Conservation (phyloP, 2,797 vertebrate species). For the Zenarchopterus dispar region DNA sequence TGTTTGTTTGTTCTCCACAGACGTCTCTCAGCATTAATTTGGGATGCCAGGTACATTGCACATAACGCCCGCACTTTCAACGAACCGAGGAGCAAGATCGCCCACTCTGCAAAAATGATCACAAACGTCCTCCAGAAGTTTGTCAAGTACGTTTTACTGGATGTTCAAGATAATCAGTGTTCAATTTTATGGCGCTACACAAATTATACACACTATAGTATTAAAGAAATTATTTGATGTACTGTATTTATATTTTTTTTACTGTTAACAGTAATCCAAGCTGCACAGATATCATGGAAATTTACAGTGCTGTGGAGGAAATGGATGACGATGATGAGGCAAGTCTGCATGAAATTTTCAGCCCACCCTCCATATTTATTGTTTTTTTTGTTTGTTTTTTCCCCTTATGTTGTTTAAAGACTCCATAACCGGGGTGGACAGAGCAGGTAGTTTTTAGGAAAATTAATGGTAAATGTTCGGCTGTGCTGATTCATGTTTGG, state of each 20-base stretch:
- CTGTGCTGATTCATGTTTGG: not conserved
- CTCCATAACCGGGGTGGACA: not conserved
- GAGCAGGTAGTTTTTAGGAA: too few species aligned
- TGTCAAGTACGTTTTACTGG: conserved; percentile 67
- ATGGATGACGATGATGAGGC: conserved; percentile 91
- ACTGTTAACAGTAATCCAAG: conserved; percentile 84
- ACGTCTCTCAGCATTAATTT: conserved; percentile 93
- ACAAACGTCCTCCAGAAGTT: conserved; percentile 92
- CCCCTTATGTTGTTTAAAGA: not conserved
- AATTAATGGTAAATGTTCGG: too few species aligned
- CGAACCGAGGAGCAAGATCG: conserved; percentile 94
- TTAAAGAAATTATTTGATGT: not conserved
- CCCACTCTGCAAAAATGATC: conserved; percentile 93
- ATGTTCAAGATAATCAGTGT: not conserved
- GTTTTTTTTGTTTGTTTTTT: not conserved
- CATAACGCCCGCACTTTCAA: conserved; percentile 96
- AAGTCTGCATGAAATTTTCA: conserved; percentile 11
- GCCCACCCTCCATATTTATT: too few species aligned
- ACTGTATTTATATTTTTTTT: not conserved
- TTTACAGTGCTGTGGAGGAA: conserved; percentile 89
- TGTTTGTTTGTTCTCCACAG: conserved; percentile 70
- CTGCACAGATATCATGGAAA: conserved; percentile 90
- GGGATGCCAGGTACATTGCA: conserved; percentile 95
- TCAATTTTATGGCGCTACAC: too few species aligned
- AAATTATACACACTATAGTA: too few species aligned